Evolutionary conservation across 2,888 invertebrate species (phyloP), one percentile per base, ranked within the genome.

Genomic region (Aspidiotus destructor): DNA sequence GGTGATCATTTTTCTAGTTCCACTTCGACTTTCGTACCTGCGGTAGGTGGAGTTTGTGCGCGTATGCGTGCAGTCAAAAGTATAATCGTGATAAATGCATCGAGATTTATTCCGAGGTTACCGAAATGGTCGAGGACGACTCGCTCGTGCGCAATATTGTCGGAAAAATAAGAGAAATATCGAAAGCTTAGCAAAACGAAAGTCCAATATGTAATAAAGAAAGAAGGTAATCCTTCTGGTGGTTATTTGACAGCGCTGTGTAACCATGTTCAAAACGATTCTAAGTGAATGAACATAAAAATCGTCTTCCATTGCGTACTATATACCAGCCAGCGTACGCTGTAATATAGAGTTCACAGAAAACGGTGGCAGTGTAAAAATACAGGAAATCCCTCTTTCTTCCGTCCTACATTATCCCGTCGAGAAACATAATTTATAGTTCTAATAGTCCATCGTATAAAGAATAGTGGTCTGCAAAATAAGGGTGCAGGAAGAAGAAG

Each of bases 141-240:
- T 28, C 28, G 28, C 28, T 28, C 28, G 28, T 28, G 28, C 28
- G 28, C 28, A 28, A 28, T 28, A 28, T 28, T 28, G 28, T 28
- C 28, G 28, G 28, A 1, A 48, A 48, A 48, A 48, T n/a, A 6
- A 48, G 48, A 13, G 48, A 48, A 48, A 48, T 11, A 48, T 13
- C 11, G n/a, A 48, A 48, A 48, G 48, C 48, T 48, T 48, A 13
- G n/a, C 48, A 58, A 58, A 58, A 58, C 13, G 13, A 67, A 67
- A 67, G 67, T 67, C 67, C 67, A 67, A 67, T 67, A 67, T 67
- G 67, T 67, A 67, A 67, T 67, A 67, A 67, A 67, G 60, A 67
- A 67, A 58, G 55, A 67, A 67, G 67, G 67, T 67, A 67, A 67
- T 67, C 67, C 67, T 67, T 67, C 60, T 28, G 67, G 67, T 67